These are phyloP conservation scores for Macroteleia sp. DNA, from an alignment of 2,888 invertebrate species.

Conservation along the genomic window DNA sequence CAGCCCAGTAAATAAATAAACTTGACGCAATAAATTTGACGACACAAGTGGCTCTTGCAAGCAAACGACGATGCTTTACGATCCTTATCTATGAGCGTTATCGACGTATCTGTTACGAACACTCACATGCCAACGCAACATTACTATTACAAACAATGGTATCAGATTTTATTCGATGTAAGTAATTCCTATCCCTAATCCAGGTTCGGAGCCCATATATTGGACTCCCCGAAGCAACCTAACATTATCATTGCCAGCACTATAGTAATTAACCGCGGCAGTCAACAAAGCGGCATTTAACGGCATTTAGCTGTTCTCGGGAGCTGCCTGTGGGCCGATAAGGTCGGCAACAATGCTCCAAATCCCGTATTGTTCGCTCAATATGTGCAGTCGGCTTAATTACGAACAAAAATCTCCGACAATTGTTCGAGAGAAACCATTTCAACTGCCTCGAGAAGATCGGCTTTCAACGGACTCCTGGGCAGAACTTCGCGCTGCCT, in stretches of 20 bases:
- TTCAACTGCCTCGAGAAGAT: conserved; percentile 59
- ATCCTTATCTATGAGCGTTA: conserved; percentile 43
- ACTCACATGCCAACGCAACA: not conserved
- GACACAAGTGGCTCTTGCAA: conserved; percentile 30
- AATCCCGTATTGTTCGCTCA: conserved; percentile 79
- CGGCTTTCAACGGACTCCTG: conserved; percentile 48
- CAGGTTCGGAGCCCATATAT: conserved; percentile 43
- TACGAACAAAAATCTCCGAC: conserved; percentile 75
- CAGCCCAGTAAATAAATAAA: conserved; percentile 42
- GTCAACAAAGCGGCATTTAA: conserved; percentile 80
- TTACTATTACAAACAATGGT: conserved; percentile 45
- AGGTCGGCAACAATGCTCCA: conserved; percentile 78
- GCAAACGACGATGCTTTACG: conserved; percentile 30
- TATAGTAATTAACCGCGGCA: conserved; percentile 79
- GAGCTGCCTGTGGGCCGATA: conserved; percentile 74
- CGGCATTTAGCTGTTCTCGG: conserved; percentile 69
- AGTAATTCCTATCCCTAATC: conserved; percentile 54
- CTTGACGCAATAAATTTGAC: conserved; percentile 36
- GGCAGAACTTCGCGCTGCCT: conserved; percentile 26
- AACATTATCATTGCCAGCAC: conserved; percentile 46
- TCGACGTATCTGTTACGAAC: no score
- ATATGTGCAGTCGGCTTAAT: conserved; percentile 77
- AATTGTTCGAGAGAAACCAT: conserved; percentile 74
- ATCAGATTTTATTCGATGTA: conserved; percentile 57
- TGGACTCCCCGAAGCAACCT: conserved; percentile 32